Conservation (phyloP, 2,888 invertebrate species). For the Drosophila paracracens region DNA sequence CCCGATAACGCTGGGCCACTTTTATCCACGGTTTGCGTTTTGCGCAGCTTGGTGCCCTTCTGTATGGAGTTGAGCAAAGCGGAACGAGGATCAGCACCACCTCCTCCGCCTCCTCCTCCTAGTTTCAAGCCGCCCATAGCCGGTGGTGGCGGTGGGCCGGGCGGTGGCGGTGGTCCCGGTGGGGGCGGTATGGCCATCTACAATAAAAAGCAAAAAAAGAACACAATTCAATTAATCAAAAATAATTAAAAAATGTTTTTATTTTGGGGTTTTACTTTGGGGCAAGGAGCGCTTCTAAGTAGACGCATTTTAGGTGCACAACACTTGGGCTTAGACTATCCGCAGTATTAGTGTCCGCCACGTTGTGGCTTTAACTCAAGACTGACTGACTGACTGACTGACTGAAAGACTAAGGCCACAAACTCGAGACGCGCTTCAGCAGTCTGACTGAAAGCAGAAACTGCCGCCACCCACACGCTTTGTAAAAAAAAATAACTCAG, state of each 20-base stretch:
- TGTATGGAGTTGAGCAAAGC: conserved; percentile 93
- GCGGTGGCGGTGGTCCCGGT: conserved; percentile 87
- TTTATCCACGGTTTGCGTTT: conserved; percentile 95
- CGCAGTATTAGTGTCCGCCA: conserved; percentile 39
- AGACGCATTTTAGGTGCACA: conserved; percentile 52
- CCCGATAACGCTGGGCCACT: conserved; percentile 93
- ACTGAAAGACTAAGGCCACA: conserved; percentile 18
- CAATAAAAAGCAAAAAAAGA: conserved; percentile 4
- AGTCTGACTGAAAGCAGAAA: conserved; percentile 22
- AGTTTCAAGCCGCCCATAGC: conserved; percentile 84
- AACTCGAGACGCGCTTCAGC: conserved; percentile 33
- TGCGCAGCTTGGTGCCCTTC: conserved; percentile 92
- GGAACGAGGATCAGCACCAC: conserved; percentile 87
- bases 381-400: conserved; percentile 28
- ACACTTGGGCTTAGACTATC: neutral
- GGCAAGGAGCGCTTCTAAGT: conserved; percentile 49
- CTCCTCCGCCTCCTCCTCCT: conserved; percentile 63
- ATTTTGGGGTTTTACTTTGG: conserved; percentile 38
- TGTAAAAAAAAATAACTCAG: conserved; percentile 42
- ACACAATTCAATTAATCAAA: neutral
- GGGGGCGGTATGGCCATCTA: conserved; percentile 86
- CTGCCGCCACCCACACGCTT: conserved; percentile 51
- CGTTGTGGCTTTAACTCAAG: conserved; percentile 40
- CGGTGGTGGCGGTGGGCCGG: conserved; percentile 88
- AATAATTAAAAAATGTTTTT: neutral